Percentiles rank a stretch among this genome's conserved stretches.
Conservation (phyloP, 2,113 vertebrate species). For the human (Homo sapiens) region GRCh38 chr4:32395001-32395500, state of each 20-base stretch:
- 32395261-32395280: neutral
- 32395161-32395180: neutral
- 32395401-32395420: neutral
- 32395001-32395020: too few relatives aligned
- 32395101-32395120: neutral
- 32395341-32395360: neutral
- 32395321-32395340: neutral
- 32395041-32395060: too few relatives aligned
- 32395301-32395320: neutral
- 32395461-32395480: neutral
- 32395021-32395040: too few relatives aligned
- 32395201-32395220: neutral
- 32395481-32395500: neutral
- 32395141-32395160: neutral
- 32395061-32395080: too few relatives aligned
- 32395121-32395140: neutral
- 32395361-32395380: neutral
- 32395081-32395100: too few relatives aligned
- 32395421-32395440: neutral
- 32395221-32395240: neutral
- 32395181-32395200: neutral
- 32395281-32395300: slow-evolving; percentile 1
- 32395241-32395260: neutral
- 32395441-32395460: neutral
- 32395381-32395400: neutral